These are phyloP conservation scores for Phyllopteryx taeniolatus DNA, from an alignment of 2,113 vertebrate genomes.

Conservation along the genomic window DNA sequence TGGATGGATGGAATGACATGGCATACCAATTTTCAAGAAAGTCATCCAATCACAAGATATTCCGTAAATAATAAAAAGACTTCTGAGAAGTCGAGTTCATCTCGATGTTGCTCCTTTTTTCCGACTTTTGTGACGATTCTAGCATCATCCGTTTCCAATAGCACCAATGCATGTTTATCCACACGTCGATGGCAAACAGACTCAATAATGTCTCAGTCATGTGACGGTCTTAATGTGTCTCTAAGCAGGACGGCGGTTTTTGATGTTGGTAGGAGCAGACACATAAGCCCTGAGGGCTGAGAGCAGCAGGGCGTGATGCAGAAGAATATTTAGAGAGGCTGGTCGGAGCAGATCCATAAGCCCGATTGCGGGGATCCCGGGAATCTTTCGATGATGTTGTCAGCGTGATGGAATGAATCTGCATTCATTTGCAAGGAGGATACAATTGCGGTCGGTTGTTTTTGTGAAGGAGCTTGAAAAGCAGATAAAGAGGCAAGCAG, in stretches of 20 bases:
- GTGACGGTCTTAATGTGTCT: background rate
- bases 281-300: conserved; percentile 17
- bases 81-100: no score
- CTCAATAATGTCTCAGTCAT: background rate
- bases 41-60: no score
- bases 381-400: conserved; percentile 12
- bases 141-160: no score
- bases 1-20: no score
- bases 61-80: no score
- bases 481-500: background rate
- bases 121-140: no score
- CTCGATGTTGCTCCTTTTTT: no score
- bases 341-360: conserved; percentile 9
- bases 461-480: conserved; percentile 11
- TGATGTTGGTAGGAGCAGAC: conserved; percentile 39
- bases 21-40: no score
- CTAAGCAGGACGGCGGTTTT: background rate
- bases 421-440: background rate
- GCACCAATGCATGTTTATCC: no score
- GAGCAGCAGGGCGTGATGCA: conserved; percentile 18
- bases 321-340: conserved; percentile 28
- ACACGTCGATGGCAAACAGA: background rate
- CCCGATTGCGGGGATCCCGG: conserved; percentile 16
- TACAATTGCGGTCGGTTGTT: conserved; percentile 1
- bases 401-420: conserved; percentile 15